Conservation (phyloP, 2,888 invertebrate genomes). For the Cataglyphis cursor region DNA sequence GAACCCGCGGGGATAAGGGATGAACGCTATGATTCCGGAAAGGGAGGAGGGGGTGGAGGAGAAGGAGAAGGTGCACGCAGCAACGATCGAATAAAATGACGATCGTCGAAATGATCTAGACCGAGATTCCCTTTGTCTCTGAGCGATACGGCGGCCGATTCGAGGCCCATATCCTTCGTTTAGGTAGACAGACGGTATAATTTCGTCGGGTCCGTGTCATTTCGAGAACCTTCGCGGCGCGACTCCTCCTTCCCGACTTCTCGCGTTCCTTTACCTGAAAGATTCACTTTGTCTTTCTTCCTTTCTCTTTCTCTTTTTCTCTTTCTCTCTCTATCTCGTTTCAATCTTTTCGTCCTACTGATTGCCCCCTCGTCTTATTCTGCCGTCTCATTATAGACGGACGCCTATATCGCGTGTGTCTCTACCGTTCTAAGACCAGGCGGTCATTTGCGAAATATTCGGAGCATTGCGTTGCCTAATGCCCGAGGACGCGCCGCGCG, state of each 20-base stretch:
- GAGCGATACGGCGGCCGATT: slow-evolving; percentile 47
- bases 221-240: slow-evolving; percentile 72
- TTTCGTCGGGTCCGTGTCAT: slow-evolving; percentile 83
- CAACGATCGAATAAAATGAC: slow-evolving; percentile 51
- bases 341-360: slow-evolving; percentile 18
- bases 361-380: not conserved
- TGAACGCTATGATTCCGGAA: not conserved
- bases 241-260: slow-evolving; percentile 67
- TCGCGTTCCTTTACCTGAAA: slow-evolving; percentile 64
- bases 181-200: slow-evolving; percentile 80
- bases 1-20: slow-evolving; percentile 41
- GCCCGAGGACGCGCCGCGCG: slow-evolving; percentile 58
- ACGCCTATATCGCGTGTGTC: slow-evolving; percentile 63
- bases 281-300: slow-evolving; percentile 27
- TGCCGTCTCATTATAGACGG: slow-evolving; percentile 63
- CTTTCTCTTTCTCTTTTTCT: not conserved
- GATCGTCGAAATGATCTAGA: slow-evolving; percentile 41
- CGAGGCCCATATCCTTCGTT: slow-evolving; percentile 63
- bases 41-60: not conserved
- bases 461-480: slow-evolving; percentile 81
- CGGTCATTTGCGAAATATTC: slow-evolving; percentile 85
- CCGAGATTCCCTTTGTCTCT: slow-evolving; percentile 66
- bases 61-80: not conserved
- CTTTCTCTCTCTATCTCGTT: not conserved
- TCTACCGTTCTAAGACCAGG: slow-evolving; percentile 60